A percentile compares a stretch with the other conserved stretches of the same genome.
Conservation (phyloP, 2,113 vertebrate species). For the Ptychochromis oligacanthus region DNA sequence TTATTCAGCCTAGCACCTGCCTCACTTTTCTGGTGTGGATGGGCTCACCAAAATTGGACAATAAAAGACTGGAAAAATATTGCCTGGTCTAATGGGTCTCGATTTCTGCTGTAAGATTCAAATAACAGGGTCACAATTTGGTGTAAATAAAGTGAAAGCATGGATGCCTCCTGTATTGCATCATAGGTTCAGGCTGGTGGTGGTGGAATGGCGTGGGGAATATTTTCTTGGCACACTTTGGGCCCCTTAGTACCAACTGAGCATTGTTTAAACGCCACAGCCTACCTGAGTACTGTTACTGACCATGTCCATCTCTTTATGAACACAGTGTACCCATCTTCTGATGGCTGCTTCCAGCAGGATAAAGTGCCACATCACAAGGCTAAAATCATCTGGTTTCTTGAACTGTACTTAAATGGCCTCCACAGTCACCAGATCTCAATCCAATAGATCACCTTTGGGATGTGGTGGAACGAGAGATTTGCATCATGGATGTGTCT, state of each 20-base stretch:
- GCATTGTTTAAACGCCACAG: no score
- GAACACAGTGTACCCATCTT: no score
- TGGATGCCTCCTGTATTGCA: not conserved
- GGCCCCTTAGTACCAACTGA: no score
- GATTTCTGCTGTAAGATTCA: not conserved
- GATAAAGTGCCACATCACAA: not conserved
- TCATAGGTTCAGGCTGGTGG: not conserved
- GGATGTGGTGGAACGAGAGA: no score
- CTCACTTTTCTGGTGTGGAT: no score
- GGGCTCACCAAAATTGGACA: not conserved
- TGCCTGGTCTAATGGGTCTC: not conserved
- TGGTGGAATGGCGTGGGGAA: not conserved
- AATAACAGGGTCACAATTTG: not conserved
- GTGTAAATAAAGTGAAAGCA: not conserved
- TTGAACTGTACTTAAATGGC: not conserved
- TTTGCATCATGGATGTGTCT: not conserved
- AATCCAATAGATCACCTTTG: no score
- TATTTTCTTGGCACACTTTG: no score
- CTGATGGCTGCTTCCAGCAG: not conserved
- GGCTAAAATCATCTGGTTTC: not conserved
- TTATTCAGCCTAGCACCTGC: no score
- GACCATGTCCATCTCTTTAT: no score
- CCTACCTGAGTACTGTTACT: no score
- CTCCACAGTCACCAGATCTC: no score
- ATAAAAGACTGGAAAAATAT: not conserved